Conservation (phyloP, 2,888 invertebrate species). For the Tromatobia lineatoria region DNA sequence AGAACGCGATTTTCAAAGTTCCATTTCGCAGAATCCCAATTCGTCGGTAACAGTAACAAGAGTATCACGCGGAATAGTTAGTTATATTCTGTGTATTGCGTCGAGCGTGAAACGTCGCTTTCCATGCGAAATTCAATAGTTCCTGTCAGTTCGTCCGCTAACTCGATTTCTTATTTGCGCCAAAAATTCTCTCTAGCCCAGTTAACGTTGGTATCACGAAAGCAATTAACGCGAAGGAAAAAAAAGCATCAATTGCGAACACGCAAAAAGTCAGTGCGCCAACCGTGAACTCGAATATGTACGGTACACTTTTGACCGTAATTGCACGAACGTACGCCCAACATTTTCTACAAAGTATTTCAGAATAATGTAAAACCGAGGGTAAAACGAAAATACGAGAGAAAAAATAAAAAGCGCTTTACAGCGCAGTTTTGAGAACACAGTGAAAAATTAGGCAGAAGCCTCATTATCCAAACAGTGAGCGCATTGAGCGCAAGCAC, state of each 20-base stretch:
- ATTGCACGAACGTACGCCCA: background rate
- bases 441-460: constrained; percentile 39
- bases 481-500: constrained; percentile 35
- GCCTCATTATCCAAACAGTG: constrained; percentile 48
- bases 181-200: background rate
- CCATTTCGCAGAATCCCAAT: constrained; percentile 40
- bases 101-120: constrained; percentile 37
- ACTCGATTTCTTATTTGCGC: constrained; percentile 25
- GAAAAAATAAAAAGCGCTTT: constrained; percentile 1
- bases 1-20: constrained; percentile 36
- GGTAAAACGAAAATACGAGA: constrained; percentile 1
- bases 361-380: constrained; percentile 2
- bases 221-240: constrained; percentile 4
- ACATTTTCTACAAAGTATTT: background rate
- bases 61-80: constrained; percentile 5
- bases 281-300: constrained; percentile 1
- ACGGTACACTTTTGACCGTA: constrained; percentile 8
- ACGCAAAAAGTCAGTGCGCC: background rate
- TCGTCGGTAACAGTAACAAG: constrained; percentile 24
- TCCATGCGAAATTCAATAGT: constrained; percentile 56
- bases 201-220: background rate
- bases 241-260: constrained; percentile 5
- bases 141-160: constrained; percentile 22
- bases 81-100: constrained; percentile 19
- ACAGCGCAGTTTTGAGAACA: constrained; percentile 22